These are phyloP conservation scores for Schizotus pectinicornis DNA, from an alignment of 2,888 invertebrate genomes.

Conservation along the genomic window DNA sequence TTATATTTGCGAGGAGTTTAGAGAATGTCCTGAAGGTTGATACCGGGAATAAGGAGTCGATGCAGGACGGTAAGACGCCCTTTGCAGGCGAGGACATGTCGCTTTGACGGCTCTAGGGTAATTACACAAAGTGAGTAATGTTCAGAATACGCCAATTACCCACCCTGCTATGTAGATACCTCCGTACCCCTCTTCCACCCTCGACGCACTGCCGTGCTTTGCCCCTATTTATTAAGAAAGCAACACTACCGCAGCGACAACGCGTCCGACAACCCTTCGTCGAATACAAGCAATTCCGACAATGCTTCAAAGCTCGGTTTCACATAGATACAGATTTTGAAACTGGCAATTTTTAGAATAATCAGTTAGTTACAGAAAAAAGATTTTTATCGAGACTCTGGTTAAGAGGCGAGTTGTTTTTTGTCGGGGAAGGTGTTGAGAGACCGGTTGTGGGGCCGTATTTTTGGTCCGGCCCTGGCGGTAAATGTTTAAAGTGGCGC, in stretches of 20 bases:
- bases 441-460: neutral
- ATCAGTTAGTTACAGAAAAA: no score
- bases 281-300: no score
- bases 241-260: conserved; percentile 35
- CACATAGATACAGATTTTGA: no score
- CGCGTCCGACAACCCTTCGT: neutral
- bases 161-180: conserved; percentile 37
- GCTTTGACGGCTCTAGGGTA: conserved; percentile 56
- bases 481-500: conserved; percentile 23
- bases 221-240: conserved; percentile 35
- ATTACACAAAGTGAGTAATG: conserved; percentile 59
- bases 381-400: no score
- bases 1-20: conserved; percentile 49
- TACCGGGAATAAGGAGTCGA: conserved; percentile 45
- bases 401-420: no score
- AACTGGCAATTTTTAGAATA: no score
- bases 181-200: conserved; percentile 7
- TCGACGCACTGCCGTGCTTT: conserved; percentile 25
- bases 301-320: no score
- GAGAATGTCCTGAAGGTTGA: conserved; percentile 51
- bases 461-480: neutral
- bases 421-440: neutral
- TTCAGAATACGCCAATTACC: conserved; percentile 57
- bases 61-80: conserved; percentile 47
- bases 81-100: conserved; percentile 58